Evolutionary conservation across 2,113 vertebrate species (phyloP).

Genomic region (Limnothrissa miodon): DNA sequence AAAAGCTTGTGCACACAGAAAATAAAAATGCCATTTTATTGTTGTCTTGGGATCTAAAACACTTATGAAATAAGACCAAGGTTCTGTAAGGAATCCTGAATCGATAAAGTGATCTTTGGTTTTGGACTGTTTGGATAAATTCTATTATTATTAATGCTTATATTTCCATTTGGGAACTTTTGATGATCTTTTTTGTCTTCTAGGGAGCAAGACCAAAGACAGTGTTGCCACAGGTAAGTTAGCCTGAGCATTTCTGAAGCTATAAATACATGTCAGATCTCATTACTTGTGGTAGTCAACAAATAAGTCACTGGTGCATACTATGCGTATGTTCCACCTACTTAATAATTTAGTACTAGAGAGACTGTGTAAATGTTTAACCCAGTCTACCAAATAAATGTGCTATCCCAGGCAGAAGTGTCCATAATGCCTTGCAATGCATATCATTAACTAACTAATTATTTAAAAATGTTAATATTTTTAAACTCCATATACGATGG

Average conservation of each 20-base stretch:
- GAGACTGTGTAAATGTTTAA: not conserved
- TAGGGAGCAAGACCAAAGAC: slow-evolving; percentile 95
- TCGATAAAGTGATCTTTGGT: not conserved
- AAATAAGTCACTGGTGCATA: not conserved
- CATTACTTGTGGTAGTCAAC: not conserved
- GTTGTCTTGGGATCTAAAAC: not conserved
- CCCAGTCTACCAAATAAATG: not conserved
- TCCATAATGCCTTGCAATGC: not conserved
- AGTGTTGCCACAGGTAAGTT: slow-evolving; percentile 89
- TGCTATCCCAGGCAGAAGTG: not conserved
- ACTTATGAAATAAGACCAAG: not conserved
- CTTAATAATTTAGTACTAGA: not conserved
- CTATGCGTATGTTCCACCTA: not conserved
- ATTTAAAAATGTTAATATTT: not conserved
- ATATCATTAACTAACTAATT: too few relatives aligned
- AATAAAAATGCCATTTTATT: not conserved
- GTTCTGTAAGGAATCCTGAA: not conserved
- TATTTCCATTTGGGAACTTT: not conserved
- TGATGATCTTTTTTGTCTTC: slow-evolving; percentile 44
- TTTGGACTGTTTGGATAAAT: not conserved
- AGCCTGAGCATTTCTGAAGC: not conserved
- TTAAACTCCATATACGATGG: too few relatives aligned
- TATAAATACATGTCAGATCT: not conserved
- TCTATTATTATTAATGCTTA: not conserved
- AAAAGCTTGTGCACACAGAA: not conserved